Base-by-base conservation (phyloP, 1,140 invertebrate genomes). In the Coenobita brevimanus region DNA sequence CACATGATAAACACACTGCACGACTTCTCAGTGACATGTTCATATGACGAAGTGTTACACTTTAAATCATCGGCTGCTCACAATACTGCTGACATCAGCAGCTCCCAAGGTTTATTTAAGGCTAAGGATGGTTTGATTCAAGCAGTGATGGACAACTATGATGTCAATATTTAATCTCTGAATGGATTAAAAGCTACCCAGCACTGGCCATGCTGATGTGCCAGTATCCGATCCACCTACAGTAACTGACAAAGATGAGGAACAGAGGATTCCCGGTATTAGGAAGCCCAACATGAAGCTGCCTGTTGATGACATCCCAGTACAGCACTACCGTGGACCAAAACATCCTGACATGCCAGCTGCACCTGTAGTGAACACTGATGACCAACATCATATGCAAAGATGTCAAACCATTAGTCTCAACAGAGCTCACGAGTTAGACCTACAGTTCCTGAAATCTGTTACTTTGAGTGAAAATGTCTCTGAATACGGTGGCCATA, bases 151-250 rank as follows among this genome's bases (percentile, higher is more conserved):
- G 67, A 71, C 67, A 71, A 71, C 67, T 71, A 71, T 71, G 67
- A 71, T 30, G 67, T 27, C 67, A 71, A 71, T 71, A 71, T 71
- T 71, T 71, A 10, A 71, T 71, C 67, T 71, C 67, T 71, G 13
- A 76, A 43, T 76, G 73, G 73, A 13, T 76, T 76, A 30, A 76
- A 76, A 76, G 30, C 73, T 76, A 76, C 73, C 41, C 73, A 76
- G 73, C 38, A 76, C 73, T 76, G 27, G 21, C 73, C 27, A 76
- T 76, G 73, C 41, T 76, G 73, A 76, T 76, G 73, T 41, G 73
- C 30, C 38, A 76, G 38, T 76, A 24, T 76, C 13, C 15, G 41
- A 10, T 38, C 8, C 27, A 76, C 41, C 30, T 38, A 76, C 73
- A 15, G 38, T 10, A 76, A 76, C 30, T 43, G 38, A 76, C 15